Evolutionary conservation across 2,113 vertebrate species (phyloP).

Genomic region (Apodemus sylvaticus): DNA sequence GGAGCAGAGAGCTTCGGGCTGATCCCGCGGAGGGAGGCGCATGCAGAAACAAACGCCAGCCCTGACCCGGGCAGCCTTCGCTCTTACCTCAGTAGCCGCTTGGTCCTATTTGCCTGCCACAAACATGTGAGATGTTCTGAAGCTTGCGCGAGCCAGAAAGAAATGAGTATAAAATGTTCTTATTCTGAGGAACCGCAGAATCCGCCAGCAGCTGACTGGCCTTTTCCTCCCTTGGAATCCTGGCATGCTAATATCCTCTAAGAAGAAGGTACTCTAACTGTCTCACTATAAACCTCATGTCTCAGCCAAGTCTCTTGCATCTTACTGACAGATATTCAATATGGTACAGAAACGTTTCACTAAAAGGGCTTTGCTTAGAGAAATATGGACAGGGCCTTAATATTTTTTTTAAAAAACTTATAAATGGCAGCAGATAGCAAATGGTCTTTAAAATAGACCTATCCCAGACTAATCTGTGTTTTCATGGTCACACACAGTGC

Average conservation of each 20-base stretch:
- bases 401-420: neutral
- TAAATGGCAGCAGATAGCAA: neutral
- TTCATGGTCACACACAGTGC: neutral
- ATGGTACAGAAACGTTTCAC: neutral
- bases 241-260: neutral
- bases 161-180: neutral
- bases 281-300: neutral
- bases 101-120: neutral
- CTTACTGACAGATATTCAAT: neutral
- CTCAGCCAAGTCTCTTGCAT: neutral
- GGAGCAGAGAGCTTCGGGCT: neutral
- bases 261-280: neutral
- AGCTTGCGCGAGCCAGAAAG: neutral
- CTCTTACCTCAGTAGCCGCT: neutral
- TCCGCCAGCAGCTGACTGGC: neutral
- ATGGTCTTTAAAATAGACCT: neutral
- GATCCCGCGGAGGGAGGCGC: neutral
- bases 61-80: too few relatives aligned
- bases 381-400: neutral
- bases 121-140: neutral
- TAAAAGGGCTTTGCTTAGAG: neutral
- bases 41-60: neutral
- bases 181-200: neutral
- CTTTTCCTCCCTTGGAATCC: neutral
- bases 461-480: neutral